Base-by-base conservation (phyloP, 2,113 vertebrate species). In the Oreochromis spilurus region DNA sequence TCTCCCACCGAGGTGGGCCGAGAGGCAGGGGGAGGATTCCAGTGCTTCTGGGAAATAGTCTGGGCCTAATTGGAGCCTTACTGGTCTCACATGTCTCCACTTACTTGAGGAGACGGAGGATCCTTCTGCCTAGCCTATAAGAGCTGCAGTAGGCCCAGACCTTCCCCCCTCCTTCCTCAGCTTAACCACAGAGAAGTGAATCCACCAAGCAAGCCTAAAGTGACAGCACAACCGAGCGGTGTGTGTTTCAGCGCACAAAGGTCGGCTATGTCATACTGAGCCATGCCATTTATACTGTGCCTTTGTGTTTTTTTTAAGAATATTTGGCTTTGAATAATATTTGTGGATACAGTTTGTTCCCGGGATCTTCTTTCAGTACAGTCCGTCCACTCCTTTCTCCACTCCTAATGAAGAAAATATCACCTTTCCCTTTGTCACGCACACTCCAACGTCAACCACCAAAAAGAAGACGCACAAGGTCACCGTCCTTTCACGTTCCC, bases 31-130 rank as follows among this genome's bases (percentile, higher is more conserved):
- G 93, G 93, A 88, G 92, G 87, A 88, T 87, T 91, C 67, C 40
- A 67, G 88, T 13, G 72, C 91, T 95, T 94, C 94, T 94, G 95
- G 93, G 95, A 95, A 96, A 94, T 81, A 85, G 92, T 88, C 93
- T 94, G 93, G 92, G 87, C 88, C 91, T 94, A 96, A 95, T 95
- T 94, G 91, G 88, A 92, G 88, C 81, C 88, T 92, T 91, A 91
- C 91, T 91, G 91, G 88, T 86, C 88, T 94, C 95, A 95, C 93
- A 95, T 95, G 95, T 92, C 91, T 95, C 90, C 93, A 95, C 89
- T 96, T 95, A 95, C 84, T 82, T 92, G 79, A 86, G 88, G 84
- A 92, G 92, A 88, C n/a, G 29, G 89, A 93, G 93, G 86, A 93
- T 92, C 81, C 91, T 80, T 36, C 83, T 48, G 90, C 88, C 75